These are phyloP conservation scores for Acropora yongei DNA, from an alignment of 64 coral and sea anemone genomes.

Conservation along the genomic window DNA sequence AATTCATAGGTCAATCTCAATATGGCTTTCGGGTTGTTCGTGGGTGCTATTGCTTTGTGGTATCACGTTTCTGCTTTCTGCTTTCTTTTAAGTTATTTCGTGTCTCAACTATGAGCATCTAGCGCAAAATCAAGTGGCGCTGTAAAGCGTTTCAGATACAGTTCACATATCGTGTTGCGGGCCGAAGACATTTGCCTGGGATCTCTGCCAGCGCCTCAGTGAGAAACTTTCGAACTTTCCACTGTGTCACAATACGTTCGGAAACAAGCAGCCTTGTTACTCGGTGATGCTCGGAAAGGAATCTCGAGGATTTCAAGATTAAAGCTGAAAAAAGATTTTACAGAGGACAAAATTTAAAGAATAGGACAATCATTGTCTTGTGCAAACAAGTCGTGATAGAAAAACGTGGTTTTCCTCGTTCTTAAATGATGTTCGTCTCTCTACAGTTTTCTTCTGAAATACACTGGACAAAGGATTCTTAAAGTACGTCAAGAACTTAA, in stretches of 20 bases:
- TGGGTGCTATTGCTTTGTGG: slow-evolving; percentile 94
- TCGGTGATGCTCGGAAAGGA: neutral
- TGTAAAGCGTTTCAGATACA: neutral
- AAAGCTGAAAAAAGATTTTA: neutral
- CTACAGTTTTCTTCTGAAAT: neutral
- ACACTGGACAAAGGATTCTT: neutral
- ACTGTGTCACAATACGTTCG: neutral
- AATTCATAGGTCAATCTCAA: neutral
- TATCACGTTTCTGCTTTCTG: slow-evolving; percentile 96
- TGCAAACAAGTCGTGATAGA: neutral
- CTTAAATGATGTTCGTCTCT: neutral
- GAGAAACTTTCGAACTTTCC: neutral
- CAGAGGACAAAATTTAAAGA: neutral
- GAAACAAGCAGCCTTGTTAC: neutral
- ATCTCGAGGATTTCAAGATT: neutral
- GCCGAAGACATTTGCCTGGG: neutral
- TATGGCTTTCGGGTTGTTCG: slow-evolving; percentile 95
- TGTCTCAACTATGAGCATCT: slow-evolving; percentile 76
- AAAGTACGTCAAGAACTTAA: slow-evolving; percentile 5
- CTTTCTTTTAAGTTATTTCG: slow-evolving; percentile 93
- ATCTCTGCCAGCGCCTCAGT: neutral
- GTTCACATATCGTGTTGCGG: neutral
- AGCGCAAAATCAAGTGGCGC: neutral
- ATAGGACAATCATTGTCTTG: neutral
- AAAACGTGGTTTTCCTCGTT: slow-evolving; percentile 5